Percentiles rank a stretch among this genome's conserved stretches.
Evolutionary conservation across 2,888 invertebrate genomes (phyloP).

Genomic region (Dolichomitus sp.): DNA sequence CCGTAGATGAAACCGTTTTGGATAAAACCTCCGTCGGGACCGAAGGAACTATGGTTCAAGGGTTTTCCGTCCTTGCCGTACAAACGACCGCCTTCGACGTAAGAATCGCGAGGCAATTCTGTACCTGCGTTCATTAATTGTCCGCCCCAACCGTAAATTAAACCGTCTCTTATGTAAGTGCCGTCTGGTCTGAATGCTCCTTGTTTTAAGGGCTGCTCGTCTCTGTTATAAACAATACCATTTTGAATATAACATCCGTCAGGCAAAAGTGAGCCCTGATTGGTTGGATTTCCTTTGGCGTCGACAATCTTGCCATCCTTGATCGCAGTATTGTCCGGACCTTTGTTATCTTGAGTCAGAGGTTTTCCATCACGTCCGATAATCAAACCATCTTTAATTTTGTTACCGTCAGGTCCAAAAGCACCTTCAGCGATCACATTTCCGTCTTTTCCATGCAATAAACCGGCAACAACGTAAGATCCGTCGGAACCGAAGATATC

Average conservation of each 20-base stretch:
- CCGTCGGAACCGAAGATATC: constrained; percentile 83
- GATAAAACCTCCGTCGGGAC: constrained; percentile 79
- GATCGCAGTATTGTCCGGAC: constrained; percentile 80
- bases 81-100: constrained; percentile 80
- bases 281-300: constrained; percentile 77
- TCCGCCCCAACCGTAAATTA: constrained; percentile 83
- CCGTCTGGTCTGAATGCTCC: constrained; percentile 82
- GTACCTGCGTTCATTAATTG: constrained; percentile 80
- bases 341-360: constrained; percentile 81
- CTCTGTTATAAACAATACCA: constrained; percentile 79
- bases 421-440: constrained; percentile 78
- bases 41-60: constrained; percentile 81
- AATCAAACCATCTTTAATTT: constrained; percentile 81
- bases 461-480: constrained; percentile 80
- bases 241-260: constrained; percentile 82
- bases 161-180: constrained; percentile 81
- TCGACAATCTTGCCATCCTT: constrained; percentile 82
- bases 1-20: constrained; percentile 82
- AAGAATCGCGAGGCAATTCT: constrained; percentile 78
- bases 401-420: constrained; percentile 82
- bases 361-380: constrained; percentile 81
- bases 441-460: constrained; percentile 80
- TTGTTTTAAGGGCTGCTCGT: constrained; percentile 79
- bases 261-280: constrained; percentile 80
- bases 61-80: constrained; percentile 81